Percentiles rank a stretch among this genome's conserved stretches.
Conservation (phyloP, 2,113 vertebrate genomes). For the Oncorhynchus gorbuscha region DNA sequence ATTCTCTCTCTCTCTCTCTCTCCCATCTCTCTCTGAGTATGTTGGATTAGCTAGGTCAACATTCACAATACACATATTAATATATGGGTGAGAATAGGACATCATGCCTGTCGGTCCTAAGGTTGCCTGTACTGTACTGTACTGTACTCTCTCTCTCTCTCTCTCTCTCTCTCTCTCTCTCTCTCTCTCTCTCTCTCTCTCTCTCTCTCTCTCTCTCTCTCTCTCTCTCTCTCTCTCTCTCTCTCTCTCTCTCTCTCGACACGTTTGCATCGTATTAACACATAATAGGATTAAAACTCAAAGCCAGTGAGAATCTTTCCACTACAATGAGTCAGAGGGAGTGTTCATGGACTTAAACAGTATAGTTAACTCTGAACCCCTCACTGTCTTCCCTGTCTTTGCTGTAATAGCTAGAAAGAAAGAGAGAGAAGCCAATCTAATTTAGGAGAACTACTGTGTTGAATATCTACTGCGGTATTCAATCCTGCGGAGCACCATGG, state of each 20-base stretch:
- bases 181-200: slow-evolving; percentile 16
- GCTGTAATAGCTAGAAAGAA: neutral
- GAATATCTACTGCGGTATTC: slow-evolving; percentile 12
- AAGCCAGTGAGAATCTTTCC: neutral
- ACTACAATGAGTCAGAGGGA: neutral
- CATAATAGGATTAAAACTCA: too few species aligned
- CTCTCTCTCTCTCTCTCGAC: neutral
- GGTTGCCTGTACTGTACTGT: too few species aligned
- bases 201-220: slow-evolving; percentile 23
- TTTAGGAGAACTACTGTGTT: neutral
- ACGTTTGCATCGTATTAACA: neutral
- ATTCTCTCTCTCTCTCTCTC: slow-evolving; percentile 2
- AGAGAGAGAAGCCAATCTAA: neutral
- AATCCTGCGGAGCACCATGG: slow-evolving; percentile 11
- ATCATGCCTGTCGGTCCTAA: too few species aligned
- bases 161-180: slow-evolving; percentile 14
- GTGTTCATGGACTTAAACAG: too few species aligned
- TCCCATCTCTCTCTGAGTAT: too few species aligned
- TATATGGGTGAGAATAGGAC: too few species aligned
- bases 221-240: neutral
- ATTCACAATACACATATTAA: too few species aligned
- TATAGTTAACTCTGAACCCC: too few species aligned
- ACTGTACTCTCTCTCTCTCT: too few species aligned
- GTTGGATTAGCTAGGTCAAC: too few species aligned
- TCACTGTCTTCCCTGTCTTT: too few species aligned